Percentiles rank a stretch among this genome's conserved stretches.
Evolutionary conservation across 2,888 invertebrate genomes (phyloP).

Genomic region (Hemicrepidius hirtus): DNA sequence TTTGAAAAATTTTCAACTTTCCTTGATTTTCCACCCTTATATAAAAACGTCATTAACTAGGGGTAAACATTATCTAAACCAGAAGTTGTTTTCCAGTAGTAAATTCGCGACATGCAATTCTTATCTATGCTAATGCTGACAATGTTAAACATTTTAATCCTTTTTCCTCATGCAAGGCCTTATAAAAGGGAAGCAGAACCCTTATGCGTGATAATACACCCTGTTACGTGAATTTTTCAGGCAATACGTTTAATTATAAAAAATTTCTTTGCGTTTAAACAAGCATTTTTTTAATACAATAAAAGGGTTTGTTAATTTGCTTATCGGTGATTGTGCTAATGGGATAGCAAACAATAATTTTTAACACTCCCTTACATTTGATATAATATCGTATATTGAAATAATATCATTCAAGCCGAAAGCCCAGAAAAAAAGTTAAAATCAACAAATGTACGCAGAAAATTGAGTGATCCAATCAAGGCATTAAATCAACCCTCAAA

Average conservation of each 20-base stretch:
- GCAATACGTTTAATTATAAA: not conserved
- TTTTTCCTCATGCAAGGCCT: constrained; percentile 1
- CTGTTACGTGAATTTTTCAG: no score
- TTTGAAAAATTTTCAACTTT: no score
- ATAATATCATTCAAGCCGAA: not conserved
- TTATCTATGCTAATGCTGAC: constrained; percentile 41
- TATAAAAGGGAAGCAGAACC: not conserved
- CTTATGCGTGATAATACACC: not conserved
- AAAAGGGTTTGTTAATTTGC: no score
- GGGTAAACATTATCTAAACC: constrained; percentile 8
- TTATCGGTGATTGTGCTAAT: no score
- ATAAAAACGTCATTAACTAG: not conserved
- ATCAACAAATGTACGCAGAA: constrained; percentile 1
- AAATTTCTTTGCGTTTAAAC: not conserved
- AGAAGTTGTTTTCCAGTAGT: constrained; percentile 26
- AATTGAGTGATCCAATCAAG: not conserved
- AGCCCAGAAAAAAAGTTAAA: not conserved
- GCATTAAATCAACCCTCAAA: constrained; percentile 11
- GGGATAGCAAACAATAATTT: no score
- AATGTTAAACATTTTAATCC: constrained; percentile 33
- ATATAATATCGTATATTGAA: not conserved
- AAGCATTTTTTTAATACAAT: not conserved
- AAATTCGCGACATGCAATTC: constrained; percentile 33
- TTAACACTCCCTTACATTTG: no score
- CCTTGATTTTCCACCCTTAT: not conserved